These are phyloP conservation scores for Microcebus tavaratra DNA, from an alignment of 2,113 vertebrate genomes.

Conservation along the genomic window DNA sequence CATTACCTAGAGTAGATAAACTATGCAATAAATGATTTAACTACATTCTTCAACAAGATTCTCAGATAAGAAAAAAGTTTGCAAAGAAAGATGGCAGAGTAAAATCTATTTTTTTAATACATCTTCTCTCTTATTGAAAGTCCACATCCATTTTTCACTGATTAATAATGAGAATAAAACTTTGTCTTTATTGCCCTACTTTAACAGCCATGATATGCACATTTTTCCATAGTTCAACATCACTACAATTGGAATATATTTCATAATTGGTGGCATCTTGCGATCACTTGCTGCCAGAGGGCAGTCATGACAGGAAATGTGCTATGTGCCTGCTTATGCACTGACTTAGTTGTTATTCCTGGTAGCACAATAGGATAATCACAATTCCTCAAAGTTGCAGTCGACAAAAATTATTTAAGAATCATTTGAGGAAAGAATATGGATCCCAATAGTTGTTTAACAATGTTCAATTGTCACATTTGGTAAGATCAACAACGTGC, in stretches of 20 bases:
- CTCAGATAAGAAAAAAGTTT: conserved; percentile 25
- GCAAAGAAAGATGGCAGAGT: not conserved
- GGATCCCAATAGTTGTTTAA: not conserved
- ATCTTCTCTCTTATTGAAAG: not conserved
- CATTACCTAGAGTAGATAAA: conserved; percentile 30
- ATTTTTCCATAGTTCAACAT: not conserved
- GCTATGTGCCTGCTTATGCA: not conserved
- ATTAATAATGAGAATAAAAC: not conserved
- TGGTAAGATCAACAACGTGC: not conserved
- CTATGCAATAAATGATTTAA: conserved; percentile 40
- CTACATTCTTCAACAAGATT: conserved; percentile 12
- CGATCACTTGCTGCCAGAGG: not conserved
- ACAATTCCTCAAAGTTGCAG: not conserved
- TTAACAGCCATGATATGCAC: not conserved
- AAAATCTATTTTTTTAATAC: not conserved
- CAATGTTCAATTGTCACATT: not conserved
- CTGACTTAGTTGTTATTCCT: not conserved
- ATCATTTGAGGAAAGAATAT: not conserved
- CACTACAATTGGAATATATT: not conserved
- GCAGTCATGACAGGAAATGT: not conserved
- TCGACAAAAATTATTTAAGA: not conserved
- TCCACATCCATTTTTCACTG: not conserved
- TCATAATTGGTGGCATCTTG: not conserved
- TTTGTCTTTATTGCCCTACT: not conserved
- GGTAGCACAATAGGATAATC: not conserved